Base-by-base conservation (phyloP, 2,797 vertebrate species). In the Takifugu ocellatus region DNA sequence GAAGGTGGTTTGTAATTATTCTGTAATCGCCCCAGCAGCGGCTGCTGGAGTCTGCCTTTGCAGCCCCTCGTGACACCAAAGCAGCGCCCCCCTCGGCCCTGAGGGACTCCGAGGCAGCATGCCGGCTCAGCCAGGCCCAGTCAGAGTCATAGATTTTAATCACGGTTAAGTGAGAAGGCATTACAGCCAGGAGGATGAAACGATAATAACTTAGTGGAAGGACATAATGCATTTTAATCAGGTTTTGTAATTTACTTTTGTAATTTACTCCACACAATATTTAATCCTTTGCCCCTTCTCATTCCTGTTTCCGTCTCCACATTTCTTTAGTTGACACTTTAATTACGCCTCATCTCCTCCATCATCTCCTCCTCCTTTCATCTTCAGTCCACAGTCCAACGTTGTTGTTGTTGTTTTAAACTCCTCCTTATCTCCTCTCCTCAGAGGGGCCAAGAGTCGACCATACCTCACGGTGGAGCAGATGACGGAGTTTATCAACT, bases 401-500 rank as follows among this genome's bases (percentile, higher is more conserved):
- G 12, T 54, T 33, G 7, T 33, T 3, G 6, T 33, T 33, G 9
- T 62, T 63, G 61, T 45, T 51, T 54, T 46, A 25, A 12, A 5
- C n/a, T 14, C 26, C 0, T 52, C 54, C 11, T 17, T 47, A 44
- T 55, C 29, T 2, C 62, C 49, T 56, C 24, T n/a, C 25, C 16
- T 49, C 64, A 99, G 97, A n/a, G 96, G 96, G 75, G 94, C 95
- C 45, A 97, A 95, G 89, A 95, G 91, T 81, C 94, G 92, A 54
- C 92, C 94, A 0, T 96, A 94, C 85, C 95, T 98, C 78, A 93
- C 91, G 0, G 92, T 96, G 72, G 96, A 98, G 77, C 96, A 99
- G 89, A 93, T 99, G 94, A 96, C 94, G 31, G 97, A 99, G 68
- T 99, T 99, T 51, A 96, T 99, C 74, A 99, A 99, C 84, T 89